Evolutionary conservation across 2,797 vertebrate genomes (phyloP), one percentile per base, ranked within the genome.

Genomic region (Macropodus opercularis): DNA sequence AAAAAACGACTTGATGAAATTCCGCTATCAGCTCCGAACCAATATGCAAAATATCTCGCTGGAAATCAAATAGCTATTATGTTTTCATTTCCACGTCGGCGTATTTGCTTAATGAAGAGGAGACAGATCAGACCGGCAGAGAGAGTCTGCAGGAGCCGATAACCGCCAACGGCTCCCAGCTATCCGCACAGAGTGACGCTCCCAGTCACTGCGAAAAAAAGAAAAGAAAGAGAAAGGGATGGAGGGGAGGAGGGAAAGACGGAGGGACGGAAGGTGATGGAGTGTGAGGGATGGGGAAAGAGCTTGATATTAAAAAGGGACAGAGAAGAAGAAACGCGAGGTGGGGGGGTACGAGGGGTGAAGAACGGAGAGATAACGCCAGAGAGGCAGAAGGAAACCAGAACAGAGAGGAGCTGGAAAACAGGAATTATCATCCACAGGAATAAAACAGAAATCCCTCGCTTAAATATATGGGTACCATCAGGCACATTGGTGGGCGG

Each of bases 51-150:
- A 94, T 98, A 98, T 99, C 97, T 98, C 93, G 52, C 91, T 91
- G 92, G 95, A 94, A 98, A 98, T 99, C 96, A 98, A 98, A 98
- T 95, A 97, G 97, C 96, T 98, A 97, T 99, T 98, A 98, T 98
- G 96, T 98, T 97, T 96, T 95, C 96, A 98, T 98, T 98, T 97
- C 96, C 96, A 97, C 95, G 94, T 94, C 91, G 87, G 94, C 95
- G 93, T 97, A 97, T 97, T 95, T 92, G 95, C 96, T 96, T 99
- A 98, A 98, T 98, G 97, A 98, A 98, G 95, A 96, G 95, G 95
- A 96, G 96, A 96, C 94, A 93, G 95, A 96, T 95, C 94, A 96
- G 92, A 94, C 93, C 93, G 92, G 92, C 90, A 77, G 89, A 92
- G 94, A 94, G 94, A 93, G 93, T 93, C 96, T 99, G 97, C 93